These are phyloP conservation scores for Amphiduros pacificus DNA, from an alignment of 2,888 invertebrate species.

Conservation along the genomic window DNA sequence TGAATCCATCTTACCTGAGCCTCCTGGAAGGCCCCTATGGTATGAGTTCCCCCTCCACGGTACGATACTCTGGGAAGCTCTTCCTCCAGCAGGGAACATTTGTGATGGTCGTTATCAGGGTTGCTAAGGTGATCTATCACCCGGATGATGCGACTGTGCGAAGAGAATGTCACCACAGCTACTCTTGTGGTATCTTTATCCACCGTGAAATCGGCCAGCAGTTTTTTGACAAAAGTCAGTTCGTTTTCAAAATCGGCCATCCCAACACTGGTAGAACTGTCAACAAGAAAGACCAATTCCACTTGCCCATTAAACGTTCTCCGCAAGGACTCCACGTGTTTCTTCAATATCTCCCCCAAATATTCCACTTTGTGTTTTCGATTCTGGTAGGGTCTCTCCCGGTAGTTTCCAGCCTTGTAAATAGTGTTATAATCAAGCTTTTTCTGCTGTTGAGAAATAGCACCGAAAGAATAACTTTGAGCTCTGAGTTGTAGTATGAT, in stretches of 20 bases:
- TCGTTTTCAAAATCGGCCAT: constrained; percentile 70
- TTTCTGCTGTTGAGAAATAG: no score
- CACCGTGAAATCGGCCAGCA: constrained; percentile 70
- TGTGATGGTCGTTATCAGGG: constrained; percentile 63
- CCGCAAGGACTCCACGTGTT: constrained; percentile 63
- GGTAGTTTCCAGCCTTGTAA: not conserved
- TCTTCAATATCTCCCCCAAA: constrained; percentile 65
- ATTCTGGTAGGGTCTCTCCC: not conserved
- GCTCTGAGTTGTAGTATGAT: no score
- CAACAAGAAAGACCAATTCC: constrained; percentile 71
- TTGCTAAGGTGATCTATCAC: constrained; percentile 69
- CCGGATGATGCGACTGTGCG: constrained; percentile 64
- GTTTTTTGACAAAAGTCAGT: constrained; percentile 65
- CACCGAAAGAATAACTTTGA: no score
- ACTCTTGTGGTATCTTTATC: constrained; percentile 69
- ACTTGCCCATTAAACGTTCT: constrained; percentile 56
- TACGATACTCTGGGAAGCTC: constrained; percentile 68
- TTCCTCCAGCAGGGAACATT: constrained; percentile 68
- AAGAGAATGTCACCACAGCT: constrained; percentile 71
- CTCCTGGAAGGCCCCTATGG: constrained; percentile 70
- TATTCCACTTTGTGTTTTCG: constrained; percentile 65
- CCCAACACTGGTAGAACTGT: constrained; percentile 73
- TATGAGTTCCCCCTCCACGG: constrained; percentile 72
- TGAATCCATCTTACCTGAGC: constrained; percentile 69
- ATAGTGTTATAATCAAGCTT: no score